Conservation (phyloP, 1,140 invertebrate species). For the Mylabris phalerata region DNA sequence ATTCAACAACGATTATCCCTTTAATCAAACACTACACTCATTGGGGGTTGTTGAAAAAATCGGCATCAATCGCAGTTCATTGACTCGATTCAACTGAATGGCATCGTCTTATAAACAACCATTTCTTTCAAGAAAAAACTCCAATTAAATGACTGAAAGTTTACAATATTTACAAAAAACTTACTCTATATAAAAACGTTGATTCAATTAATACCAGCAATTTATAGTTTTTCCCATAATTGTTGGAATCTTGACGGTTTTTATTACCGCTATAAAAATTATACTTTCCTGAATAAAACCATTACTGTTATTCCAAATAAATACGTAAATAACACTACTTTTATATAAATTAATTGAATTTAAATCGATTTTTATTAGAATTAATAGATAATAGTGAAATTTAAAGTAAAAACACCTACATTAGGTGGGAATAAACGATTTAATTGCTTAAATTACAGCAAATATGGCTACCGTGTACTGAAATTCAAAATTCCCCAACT, state of each 20-base stretch:
- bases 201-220: neutral
- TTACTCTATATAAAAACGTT: neutral
- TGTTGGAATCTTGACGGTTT: neutral
- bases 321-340: no score
- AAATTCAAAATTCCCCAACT: neutral
- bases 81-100: conserved; percentile 18
- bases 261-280: neutral
- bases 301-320: no score
- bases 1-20: neutral
- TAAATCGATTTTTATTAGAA: no score
- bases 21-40: neutral
- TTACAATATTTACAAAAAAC: neutral
- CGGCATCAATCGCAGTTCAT: conserved; percentile 12
- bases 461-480: conserved; percentile 15
- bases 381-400: neutral
- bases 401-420: conserved; percentile 16
- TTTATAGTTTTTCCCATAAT: neutral
- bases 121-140: neutral
- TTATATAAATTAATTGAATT: no score
- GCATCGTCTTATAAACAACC: conserved; percentile 22
- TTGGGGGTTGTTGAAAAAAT: neutral
- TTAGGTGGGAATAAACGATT: conserved; percentile 13
- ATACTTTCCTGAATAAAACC: neutral
- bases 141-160: no score
- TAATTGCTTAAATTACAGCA: conserved; percentile 25